Conservation (phyloP, 1,140 invertebrate species). For the Holotrichia oblita region DNA sequence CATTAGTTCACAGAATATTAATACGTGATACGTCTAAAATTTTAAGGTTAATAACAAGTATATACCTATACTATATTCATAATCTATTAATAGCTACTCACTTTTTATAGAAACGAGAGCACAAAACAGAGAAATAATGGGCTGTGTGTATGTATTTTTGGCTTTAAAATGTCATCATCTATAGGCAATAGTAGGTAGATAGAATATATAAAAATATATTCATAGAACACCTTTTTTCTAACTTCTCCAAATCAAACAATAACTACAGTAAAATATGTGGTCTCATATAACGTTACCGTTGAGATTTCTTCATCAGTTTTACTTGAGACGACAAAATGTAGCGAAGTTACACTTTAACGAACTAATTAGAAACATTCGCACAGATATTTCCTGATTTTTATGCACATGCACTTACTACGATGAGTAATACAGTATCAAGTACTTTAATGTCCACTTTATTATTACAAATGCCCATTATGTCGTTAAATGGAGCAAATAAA, state of each 20-base stretch:
- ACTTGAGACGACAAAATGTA: not conserved
- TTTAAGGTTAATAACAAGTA: conserved; percentile 21
- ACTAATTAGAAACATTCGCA: conserved; percentile 10
- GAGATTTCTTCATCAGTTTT: conserved; percentile 30
- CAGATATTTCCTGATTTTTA: not conserved
- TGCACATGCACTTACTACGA: conserved; percentile 26
- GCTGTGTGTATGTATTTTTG: conserved; percentile 26
- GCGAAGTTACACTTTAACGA: conserved; percentile 5
- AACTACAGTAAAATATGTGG: conserved; percentile 27
- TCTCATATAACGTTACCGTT: conserved; percentile 27
- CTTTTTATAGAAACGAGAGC: conserved; percentile 31
- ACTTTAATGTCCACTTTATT: not conserved
- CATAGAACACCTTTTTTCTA: not conserved
- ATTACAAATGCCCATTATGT: conserved; percentile 8
- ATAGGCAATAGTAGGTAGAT: conserved; percentile 9
- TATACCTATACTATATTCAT: conserved; percentile 15
- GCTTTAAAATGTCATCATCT: conserved; percentile 27
- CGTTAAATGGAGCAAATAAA: not conserved
- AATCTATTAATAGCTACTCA: conserved; percentile 37
- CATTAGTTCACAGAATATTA: not conserved
- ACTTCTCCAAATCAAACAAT: conserved; percentile 24
- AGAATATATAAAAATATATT: conserved; percentile 12
- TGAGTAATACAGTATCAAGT: conserved; percentile 24
- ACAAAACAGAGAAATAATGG: conserved; percentile 25
- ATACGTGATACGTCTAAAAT: not conserved